Percentiles rank a stretch among this genome's conserved stretches.
phyloP scores from a whole-genome alignment of 2,797 vertebrate genomes.

The Enteromius viviparus region DNA sequence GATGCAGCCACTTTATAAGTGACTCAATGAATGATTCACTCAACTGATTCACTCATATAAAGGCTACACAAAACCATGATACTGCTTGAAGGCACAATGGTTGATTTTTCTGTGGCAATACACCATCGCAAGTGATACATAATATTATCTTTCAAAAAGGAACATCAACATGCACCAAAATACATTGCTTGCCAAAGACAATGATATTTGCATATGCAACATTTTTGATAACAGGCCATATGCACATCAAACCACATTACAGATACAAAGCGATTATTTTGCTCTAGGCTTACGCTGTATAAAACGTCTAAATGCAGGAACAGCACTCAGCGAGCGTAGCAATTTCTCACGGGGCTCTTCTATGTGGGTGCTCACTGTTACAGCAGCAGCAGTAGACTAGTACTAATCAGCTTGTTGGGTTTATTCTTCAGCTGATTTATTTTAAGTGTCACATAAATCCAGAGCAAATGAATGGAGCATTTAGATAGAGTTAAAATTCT shows the following conservation, averaged over 20 bases:
- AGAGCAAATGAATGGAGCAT: constrained; percentile 70
- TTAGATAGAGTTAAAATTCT: constrained; percentile 77
- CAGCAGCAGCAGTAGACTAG: constrained; percentile 59
- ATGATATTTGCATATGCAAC: background rate
- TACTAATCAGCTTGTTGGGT: constrained; percentile 69
- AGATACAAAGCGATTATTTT: background rate
- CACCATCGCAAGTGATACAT: background rate
- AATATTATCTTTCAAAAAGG: background rate
- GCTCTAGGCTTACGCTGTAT: constrained; percentile 14
- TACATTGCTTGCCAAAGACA: background rate
- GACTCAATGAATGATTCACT: constrained; percentile 4
- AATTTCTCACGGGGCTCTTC: constrained; percentile 53
- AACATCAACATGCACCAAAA: background rate
- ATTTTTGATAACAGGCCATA: background rate
- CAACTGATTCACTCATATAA: background rate
- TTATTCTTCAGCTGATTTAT: constrained; percentile 75
- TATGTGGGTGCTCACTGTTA: constrained; percentile 60
- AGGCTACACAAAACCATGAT: background rate
- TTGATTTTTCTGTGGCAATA: background rate
- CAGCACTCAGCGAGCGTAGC: constrained; percentile 30
- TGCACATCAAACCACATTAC: background rate
- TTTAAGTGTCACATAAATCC: constrained; percentile 71
- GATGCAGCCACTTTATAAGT: background rate
- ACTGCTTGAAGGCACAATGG: background rate
- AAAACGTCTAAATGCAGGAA: background rate